Evolutionary conservation across 2,797 vertebrate genomes (phyloP).

Genomic region (Eleutherodactylus coqui): DNA sequence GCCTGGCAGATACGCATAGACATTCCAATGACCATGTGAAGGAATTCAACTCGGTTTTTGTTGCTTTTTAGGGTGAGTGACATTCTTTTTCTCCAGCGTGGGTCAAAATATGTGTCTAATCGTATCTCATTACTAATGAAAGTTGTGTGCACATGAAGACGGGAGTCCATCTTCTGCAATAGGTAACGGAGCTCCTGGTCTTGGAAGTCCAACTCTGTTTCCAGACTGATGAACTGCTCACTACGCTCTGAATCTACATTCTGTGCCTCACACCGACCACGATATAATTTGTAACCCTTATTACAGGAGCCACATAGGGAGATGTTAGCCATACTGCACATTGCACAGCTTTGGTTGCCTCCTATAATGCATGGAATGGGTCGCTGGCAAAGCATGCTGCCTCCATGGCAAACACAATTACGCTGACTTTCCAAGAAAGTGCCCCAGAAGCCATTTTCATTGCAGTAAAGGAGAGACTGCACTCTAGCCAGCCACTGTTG

Average conservation of each 20-base stretch:
- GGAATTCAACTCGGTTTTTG: slow-evolving; percentile 98
- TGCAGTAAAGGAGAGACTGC: slow-evolving; percentile 98
- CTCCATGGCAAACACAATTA: slow-evolving; percentile 95
- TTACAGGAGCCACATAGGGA: slow-evolving; percentile 98
- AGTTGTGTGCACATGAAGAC: slow-evolving; percentile 96
- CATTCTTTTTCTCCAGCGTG: slow-evolving; percentile 97
- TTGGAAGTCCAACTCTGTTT: slow-evolving; percentile 98
- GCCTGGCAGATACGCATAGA: slow-evolving; percentile 99
- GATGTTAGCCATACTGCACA: slow-evolving; percentile 99
- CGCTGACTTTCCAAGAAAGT: slow-evolving; percentile 96
- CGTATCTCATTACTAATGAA: slow-evolving; percentile 99
- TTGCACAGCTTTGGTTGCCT: slow-evolving; percentile 98
- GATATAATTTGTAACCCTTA: slow-evolving; percentile 98
- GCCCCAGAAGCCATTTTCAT: slow-evolving; percentile 98
- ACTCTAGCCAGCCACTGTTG: slow-evolving; percentile 98
- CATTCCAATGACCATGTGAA: slow-evolving; percentile 97
- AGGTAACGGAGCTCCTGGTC: slow-evolving; percentile 98
- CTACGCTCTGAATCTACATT: slow-evolving; percentile 98
- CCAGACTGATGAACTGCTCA: slow-evolving; percentile 99
- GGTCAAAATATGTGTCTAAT: slow-evolving; percentile 97
- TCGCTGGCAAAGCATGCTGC: slow-evolving; percentile 92
- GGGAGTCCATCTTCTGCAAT: slow-evolving; percentile 98
- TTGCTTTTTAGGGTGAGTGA: slow-evolving; percentile 99
- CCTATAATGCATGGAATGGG: slow-evolving; percentile 97
- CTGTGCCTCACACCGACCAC: slow-evolving; percentile 96